Conservation (phyloP, 2,797 vertebrate genomes). For the Argya squamiceps region DNA sequence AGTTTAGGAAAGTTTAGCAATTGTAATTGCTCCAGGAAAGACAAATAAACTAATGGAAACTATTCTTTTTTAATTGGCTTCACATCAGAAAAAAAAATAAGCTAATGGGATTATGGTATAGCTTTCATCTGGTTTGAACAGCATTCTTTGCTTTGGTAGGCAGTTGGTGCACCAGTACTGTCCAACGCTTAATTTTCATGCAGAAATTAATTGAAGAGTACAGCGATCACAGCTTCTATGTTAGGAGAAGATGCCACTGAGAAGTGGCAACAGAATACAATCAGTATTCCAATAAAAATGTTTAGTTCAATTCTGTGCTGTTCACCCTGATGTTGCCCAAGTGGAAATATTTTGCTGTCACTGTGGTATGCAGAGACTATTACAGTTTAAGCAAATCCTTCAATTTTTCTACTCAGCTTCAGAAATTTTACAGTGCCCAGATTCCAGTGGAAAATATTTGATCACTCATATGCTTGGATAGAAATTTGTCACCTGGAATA, state of each 20-base stretch:
- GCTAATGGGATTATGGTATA: slow-evolving; percentile 44
- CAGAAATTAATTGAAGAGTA: slow-evolving; percentile 11
- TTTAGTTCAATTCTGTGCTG: slow-evolving; percentile 21
- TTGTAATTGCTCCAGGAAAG: slow-evolving; percentile 72
- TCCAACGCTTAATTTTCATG: neutral
- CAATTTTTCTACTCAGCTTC: slow-evolving; percentile 73
- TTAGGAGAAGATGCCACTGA: neutral
- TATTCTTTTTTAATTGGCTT: slow-evolving; percentile 67
- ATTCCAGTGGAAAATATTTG: slow-evolving; percentile 84
- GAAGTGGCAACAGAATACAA: slow-evolving; percentile 18
- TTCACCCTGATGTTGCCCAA: slow-evolving; percentile 46
- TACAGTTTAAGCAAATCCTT: slow-evolving; percentile 73
- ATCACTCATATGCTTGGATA: slow-evolving; percentile 78
- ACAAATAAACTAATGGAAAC: slow-evolving; percentile 77
- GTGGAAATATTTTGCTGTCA: slow-evolving; percentile 76
- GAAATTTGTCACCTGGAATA: slow-evolving; percentile 82
- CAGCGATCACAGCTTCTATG: neutral
- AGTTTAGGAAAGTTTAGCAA: slow-evolving; percentile 68
- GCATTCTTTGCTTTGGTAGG: slow-evolving; percentile 30
- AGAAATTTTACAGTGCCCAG: slow-evolving; percentile 80
- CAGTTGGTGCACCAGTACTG: neutral
- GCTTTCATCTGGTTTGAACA: slow-evolving; percentile 38
- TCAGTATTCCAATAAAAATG: slow-evolving; percentile 14
- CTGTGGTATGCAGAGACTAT: slow-evolving; percentile 66
- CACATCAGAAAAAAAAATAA: neutral